Conservation (phyloP, 2,113 vertebrate genomes). For the Gambusia affinis region DNA sequence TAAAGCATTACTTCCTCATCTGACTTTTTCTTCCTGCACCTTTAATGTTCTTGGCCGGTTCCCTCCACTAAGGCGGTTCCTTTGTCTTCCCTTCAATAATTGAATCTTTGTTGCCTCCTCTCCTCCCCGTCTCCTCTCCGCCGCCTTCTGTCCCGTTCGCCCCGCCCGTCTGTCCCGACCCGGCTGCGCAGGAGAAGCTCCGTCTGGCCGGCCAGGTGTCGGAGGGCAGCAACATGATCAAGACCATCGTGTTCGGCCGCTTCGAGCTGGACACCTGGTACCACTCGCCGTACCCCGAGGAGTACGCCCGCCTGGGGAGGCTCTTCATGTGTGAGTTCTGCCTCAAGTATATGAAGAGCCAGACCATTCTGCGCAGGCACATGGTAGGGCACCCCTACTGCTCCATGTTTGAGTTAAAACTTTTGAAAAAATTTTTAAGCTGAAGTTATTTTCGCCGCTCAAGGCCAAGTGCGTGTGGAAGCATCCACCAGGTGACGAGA, state of each 20-base stretch:
- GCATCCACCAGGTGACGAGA: conserved; percentile 95
- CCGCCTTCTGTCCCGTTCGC: conserved; percentile 10
- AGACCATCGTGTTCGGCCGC: conserved; percentile 94
- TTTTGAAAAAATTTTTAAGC: background rate
- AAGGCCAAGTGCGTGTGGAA: conserved; percentile 98
- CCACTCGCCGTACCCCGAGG: conserved; percentile 97
- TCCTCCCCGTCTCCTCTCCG: conserved; percentile 5
- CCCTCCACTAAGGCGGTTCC: conserved; percentile 40
- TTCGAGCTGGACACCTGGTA: conserved; percentile 99
- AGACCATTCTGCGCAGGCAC: conserved; percentile 93
- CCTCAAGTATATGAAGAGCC: conserved; percentile 99
- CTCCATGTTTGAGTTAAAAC: background rate
- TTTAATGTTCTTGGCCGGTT: background rate
- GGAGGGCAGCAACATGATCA: conserved; percentile 97
- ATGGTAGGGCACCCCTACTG: conserved; percentile 81
- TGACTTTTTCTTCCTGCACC: background rate
- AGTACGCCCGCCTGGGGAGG: conserved; percentile 94
- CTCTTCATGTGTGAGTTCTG: conserved; percentile 99
- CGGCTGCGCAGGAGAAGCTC: conserved; percentile 86
- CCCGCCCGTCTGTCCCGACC: conserved; percentile 6
- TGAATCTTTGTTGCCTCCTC: conserved; percentile 11
- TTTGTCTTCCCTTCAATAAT: conserved; percentile 38
- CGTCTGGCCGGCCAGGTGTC: conserved; percentile 92
- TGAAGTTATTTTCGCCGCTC: background rate
- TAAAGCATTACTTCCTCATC: conserved; percentile 10